These are phyloP conservation scores for Crossaster papposus DNA, from an alignment of 53 echinoderm and acorn worm genomes.

Conservation along the genomic window DNA sequence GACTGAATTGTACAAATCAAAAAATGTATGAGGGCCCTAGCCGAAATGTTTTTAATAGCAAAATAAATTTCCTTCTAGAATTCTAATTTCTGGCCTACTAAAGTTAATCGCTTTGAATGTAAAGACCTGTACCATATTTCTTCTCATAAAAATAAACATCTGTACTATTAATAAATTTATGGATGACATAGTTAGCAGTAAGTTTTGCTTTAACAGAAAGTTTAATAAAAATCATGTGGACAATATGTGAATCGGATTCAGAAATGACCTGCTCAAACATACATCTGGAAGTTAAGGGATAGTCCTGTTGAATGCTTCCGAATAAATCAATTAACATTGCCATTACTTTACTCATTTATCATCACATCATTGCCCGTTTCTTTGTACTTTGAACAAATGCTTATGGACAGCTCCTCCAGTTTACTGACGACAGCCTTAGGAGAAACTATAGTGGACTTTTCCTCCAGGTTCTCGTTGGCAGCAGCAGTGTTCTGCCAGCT, in stretches of 20 bases:
- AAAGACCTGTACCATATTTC: too few relatives aligned
- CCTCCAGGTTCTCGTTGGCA: slow-evolving; percentile 5
- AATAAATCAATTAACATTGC: slow-evolving; percentile 1
- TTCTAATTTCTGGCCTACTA: too few relatives aligned
- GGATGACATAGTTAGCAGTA: too few relatives aligned
- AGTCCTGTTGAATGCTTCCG: background rate
- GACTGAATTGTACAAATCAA: too few relatives aligned
- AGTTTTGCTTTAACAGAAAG: too few relatives aligned
- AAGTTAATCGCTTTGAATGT: too few relatives aligned
- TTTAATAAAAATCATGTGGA: background rate
- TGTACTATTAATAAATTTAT: too few relatives aligned
- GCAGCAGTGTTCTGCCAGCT: slow-evolving; percentile 42
- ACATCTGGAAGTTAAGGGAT: slow-evolving; percentile 1
- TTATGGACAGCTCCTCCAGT: slow-evolving; percentile 37
- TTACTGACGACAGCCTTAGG: background rate
- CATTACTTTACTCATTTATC: background rate
- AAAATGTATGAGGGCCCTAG: too few relatives aligned
- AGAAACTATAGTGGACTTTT: slow-evolving; percentile 43
- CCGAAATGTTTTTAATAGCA: too few relatives aligned
- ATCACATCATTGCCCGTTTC: background rate
- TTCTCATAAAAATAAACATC: too few relatives aligned
- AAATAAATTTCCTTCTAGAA: too few relatives aligned
- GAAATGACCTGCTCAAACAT: background rate
- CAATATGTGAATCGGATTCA: background rate
- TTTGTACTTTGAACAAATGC: slow-evolving; percentile 43